Evolutionary conservation across 1,140 invertebrate species (phyloP), one percentile per base, ranked within the genome.

Genomic region (Lasaia peninsularis): DNA sequence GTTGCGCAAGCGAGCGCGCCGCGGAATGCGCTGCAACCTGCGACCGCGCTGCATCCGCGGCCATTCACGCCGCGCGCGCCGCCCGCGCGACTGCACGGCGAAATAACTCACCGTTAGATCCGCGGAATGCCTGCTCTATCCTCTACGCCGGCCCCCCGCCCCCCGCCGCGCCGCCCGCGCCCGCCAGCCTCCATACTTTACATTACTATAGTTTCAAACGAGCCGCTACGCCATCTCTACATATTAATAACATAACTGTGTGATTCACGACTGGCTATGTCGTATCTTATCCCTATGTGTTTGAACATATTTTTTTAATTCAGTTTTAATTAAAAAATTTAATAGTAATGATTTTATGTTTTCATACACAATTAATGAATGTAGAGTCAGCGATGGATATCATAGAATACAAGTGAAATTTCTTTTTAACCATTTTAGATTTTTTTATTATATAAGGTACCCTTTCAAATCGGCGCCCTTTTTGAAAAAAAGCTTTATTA

Each of bases 91-190:
- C 78, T 75, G 69, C 71, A 75, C 78, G 73, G 85, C 85, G 77
- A 88, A 88, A 86, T 88, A 85, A 76, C 78, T 86, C 77, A 85
- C 85, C 85, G 85, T 88, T 88, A 88, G 71, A 73, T 67, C 69
- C 69, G 75, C 72, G 82, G 81, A 84, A 85, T 82, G 80, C 71
- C 70, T 71, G 73, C 71, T 77, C 82, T 80, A 83, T 76, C 40
- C 78, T 83, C 75, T 77, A 78, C 72, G 76, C 55, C 62, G 52
- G 48, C 58, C 56, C 58, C 55, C 37, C 35, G 33, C 59, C 51
- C 44, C 20, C 59, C 56, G 58, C 55, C 37, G 32, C 34, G 59
- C 50, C 44, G 20, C 59, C 55, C 34, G 20, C 56, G 50, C 60
- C 55, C 44, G 33, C 54, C 63, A 44, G 48, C 44, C 56, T 51